Percentiles rank a stretch among this genome's conserved stretches.
phyloP scores from a whole-genome alignment of 1,140 invertebrate species.

The Brachionus rotundiformis region DNA sequence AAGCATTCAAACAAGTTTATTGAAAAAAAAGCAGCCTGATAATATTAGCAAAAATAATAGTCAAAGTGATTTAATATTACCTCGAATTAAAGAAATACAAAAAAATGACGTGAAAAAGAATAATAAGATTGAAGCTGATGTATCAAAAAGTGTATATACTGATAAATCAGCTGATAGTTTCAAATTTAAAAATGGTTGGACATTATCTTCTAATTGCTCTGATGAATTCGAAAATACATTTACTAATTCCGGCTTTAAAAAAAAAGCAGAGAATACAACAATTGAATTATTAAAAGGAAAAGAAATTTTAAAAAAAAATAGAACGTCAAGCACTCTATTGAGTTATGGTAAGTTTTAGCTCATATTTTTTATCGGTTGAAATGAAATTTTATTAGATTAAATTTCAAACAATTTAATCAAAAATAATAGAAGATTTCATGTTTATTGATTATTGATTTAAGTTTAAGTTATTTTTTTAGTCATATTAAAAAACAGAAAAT shows the following conservation, averaged over 20 bases:
- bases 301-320: conserved; percentile 5
- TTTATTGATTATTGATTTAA: no score
- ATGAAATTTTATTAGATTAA: no score
- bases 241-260: neutral
- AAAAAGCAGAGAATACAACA: neutral
- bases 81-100: neutral
- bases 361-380: no score
- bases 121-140: neutral
- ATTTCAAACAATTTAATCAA: no score
- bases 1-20: neutral
- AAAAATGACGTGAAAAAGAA: neutral
- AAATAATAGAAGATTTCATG: no score
- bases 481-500: no score
- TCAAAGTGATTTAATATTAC: conserved; percentile 14
- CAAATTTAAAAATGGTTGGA: neutral
- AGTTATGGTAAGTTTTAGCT: conserved; percentile 36
- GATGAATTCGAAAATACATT: neutral
- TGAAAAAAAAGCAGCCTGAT: neutral
- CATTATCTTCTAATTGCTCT: conserved; percentile 19
- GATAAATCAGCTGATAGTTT: neutral
- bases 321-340: conserved; percentile 3
- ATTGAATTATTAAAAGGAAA: neutral
- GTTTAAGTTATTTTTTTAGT: no score
- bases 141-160: neutral
- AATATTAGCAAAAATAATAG: neutral